These are phyloP conservation scores for Corythornis vintsioides DNA, from an alignment of 2,113 vertebrate genomes.

Conservation along the genomic window DNA sequence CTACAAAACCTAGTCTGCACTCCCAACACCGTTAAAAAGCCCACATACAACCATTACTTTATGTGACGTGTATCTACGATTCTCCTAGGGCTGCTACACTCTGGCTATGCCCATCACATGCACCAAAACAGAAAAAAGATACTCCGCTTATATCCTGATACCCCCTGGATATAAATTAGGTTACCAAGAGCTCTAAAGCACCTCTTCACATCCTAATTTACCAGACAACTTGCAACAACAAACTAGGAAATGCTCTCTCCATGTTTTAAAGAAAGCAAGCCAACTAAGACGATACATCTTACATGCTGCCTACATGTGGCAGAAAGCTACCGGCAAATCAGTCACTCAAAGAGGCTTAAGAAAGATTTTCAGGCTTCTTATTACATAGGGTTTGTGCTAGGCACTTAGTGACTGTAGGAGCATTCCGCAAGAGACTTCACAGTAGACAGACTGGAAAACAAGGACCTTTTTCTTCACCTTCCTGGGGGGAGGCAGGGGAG, in stretches of 20 bases:
- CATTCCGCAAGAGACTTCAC: neutral
- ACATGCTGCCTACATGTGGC: accelerated
- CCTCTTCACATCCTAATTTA: neutral
- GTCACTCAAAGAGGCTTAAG: too few species aligned
- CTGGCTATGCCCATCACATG: accelerated
- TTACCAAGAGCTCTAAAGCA: neutral
- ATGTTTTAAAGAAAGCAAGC: neutral
- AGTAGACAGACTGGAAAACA: accelerated
- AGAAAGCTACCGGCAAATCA: accelerated
- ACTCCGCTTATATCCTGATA: neutral
- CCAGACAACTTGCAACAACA: accelerated
- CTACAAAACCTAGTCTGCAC: neutral
- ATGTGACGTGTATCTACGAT: accelerated
- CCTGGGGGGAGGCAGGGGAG: accelerated
- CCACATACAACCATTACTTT: accelerated
- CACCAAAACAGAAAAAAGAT: neutral
- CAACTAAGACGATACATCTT: accelerated
- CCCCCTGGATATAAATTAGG: accelerated
- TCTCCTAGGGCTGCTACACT: neutral
- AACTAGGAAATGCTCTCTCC: neutral
- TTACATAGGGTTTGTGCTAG: neutral
- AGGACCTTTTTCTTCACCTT: neutral
- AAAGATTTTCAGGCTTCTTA: neutral
- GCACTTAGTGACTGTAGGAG: accelerated
- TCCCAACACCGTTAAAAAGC: neutral